phyloP scores from a whole-genome alignment of 1,140 invertebrate genomes.

The Philotrypesis tridentata region DNA sequence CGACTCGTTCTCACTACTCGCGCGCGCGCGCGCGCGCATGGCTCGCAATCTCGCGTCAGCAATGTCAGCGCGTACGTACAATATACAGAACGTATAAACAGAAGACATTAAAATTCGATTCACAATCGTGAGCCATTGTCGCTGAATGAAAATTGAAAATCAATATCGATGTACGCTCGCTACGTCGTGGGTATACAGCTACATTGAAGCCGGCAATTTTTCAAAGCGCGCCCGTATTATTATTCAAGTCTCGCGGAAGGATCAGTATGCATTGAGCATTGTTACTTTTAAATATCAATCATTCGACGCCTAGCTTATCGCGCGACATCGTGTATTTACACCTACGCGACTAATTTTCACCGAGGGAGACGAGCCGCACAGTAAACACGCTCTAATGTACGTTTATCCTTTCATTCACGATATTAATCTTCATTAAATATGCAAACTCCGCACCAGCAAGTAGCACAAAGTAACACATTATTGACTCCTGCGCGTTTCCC shows the following conservation, averaged over 20 bases:
- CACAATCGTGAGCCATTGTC: not conserved
- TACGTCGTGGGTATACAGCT: not conserved
- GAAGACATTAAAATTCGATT: conserved; percentile 11
- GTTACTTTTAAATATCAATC: conserved; percentile 40
- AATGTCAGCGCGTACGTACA: too few relatives aligned
- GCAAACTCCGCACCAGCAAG: conserved; percentile 20
- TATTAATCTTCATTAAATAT: conserved; percentile 41
- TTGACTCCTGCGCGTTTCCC: not conserved
- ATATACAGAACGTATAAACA: not conserved
- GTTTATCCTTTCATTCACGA: conserved; percentile 36
- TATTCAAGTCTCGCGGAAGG: conserved; percentile 8
- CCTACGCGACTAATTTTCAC: conserved; percentile 37
- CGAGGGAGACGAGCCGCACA: not conserved
- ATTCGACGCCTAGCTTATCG: conserved; percentile 22
- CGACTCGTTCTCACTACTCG: too few relatives aligned
- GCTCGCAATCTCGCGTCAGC: too few relatives aligned
- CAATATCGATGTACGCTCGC: conserved; percentile 28
- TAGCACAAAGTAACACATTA: conserved; percentile 41
- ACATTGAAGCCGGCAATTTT: conserved; percentile 18
- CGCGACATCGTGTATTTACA: conserved; percentile 36
- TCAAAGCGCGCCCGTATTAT: conserved; percentile 16
- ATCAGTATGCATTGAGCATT: conserved; percentile 43
- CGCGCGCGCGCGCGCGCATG: too few relatives aligned
- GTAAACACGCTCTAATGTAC: conserved; percentile 13
- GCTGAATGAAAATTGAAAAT: conserved; percentile 30